A percentile compares a stretch with the other conserved stretches of the same genome.
Conservation (phyloP, 2,113 vertebrate species). For the Nibea coibor region DNA sequence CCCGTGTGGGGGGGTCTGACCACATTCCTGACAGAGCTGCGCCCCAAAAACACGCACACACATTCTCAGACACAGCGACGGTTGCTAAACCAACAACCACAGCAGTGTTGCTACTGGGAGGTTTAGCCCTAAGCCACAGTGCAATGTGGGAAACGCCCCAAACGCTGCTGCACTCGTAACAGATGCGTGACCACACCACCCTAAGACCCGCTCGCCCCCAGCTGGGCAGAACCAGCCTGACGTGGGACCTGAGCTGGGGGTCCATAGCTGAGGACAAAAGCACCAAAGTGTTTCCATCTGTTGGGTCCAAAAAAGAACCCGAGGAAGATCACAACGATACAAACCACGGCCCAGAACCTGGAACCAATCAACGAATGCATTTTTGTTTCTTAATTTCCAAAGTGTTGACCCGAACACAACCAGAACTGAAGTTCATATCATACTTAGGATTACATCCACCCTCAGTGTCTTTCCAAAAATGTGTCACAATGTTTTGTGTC, state of each 20-base stretch:
- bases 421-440: no score
- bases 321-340: no score
- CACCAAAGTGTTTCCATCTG: neutral
- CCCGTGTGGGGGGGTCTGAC: slow-evolving; percentile 15
- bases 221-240: neutral
- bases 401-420: no score
- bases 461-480: no score
- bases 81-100: slow-evolving; percentile 76
- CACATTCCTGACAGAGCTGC: slow-evolving; percentile 60
- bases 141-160: slow-evolving; percentile 59
- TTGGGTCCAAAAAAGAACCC: no score
- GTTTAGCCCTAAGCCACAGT: slow-evolving; percentile 46
- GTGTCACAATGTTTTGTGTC: no score
- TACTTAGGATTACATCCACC: no score
- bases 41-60: slow-evolving; percentile 28
- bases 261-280: neutral
- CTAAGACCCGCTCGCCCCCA: neutral
- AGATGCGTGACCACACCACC: neutral
- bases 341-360: neutral
- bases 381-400: no score
- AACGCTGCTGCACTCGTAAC: neutral
- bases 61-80: slow-evolving; percentile 78
- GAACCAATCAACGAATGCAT: neutral
- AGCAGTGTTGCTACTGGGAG: slow-evolving; percentile 64
- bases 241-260: neutral